Conservation (phyloP, 2,113 vertebrate genomes). For the Tupaia chinensis region DNA sequence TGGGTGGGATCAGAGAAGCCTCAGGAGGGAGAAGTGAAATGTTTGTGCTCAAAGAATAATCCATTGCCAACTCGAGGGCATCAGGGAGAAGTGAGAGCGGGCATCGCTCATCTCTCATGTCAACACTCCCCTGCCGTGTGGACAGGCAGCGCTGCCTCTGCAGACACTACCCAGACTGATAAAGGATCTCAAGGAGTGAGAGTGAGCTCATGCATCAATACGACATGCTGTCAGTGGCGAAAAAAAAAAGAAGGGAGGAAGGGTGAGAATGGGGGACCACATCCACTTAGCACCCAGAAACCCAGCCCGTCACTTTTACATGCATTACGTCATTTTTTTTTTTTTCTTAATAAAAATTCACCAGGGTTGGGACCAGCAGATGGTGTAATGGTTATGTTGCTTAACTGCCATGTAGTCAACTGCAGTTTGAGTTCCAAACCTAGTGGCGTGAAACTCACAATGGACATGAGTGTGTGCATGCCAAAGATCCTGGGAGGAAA, state of each 20-base stretch:
- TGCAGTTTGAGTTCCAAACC: no score
- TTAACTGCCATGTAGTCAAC: no score
- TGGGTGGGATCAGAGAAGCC: not conserved
- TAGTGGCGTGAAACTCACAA: no score
- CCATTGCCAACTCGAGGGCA: not conserved
- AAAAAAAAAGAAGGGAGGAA: not conserved
- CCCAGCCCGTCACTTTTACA: not conserved
- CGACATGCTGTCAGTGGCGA: not conserved
- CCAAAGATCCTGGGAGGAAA: no score
- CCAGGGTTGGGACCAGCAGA: not conserved
- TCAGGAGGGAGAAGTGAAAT: slow-evolving; percentile 55
- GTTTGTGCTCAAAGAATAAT: slow-evolving; percentile 39
- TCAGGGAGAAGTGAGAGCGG: not conserved
- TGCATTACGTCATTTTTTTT: not conserved
- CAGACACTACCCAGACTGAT: slow-evolving; percentile 13
- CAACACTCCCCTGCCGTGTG: not conserved
- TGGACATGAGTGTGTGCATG: no score
- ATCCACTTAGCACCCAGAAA: not conserved
- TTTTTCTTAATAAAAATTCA: not conserved
- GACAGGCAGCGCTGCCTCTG: not conserved
- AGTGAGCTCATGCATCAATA: slow-evolving; percentile 17
- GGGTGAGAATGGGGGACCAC: not conserved
- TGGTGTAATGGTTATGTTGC: no score
- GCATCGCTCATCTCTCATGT: not conserved
- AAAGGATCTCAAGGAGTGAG: not conserved